Conservation (phyloP, 2,113 vertebrate genomes). For the Ochotona princeps region DNA sequence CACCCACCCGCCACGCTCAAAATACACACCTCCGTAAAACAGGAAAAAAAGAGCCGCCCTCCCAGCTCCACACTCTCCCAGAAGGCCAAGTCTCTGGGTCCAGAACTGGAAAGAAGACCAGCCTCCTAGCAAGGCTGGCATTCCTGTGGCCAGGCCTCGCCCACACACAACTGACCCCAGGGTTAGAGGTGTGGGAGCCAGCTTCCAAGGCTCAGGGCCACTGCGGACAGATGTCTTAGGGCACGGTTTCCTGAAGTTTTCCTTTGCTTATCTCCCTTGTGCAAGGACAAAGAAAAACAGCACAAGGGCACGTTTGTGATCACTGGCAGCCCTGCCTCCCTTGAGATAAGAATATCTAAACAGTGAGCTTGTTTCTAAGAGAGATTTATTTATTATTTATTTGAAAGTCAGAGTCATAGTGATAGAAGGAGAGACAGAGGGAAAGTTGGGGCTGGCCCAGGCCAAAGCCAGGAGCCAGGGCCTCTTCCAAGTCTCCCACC, state of each 20-base stretch:
- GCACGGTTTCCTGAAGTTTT: background rate
- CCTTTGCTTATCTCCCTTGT: background rate
- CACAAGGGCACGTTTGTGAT: background rate
- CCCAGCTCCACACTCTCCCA: background rate
- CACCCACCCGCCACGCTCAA: background rate
- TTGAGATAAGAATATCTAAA: constrained; percentile 37
- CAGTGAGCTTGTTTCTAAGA: too few species aligned
- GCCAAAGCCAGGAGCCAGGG: too few species aligned
- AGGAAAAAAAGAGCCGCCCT: background rate
- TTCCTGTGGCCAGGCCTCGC: background rate
- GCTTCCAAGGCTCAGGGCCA: background rate
- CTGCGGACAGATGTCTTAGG: background rate
- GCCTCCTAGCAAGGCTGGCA: background rate
- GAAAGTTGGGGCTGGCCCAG: too few species aligned
- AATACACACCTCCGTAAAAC: background rate
- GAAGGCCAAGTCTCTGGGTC: background rate
- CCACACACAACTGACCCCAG: background rate
- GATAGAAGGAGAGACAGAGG: too few species aligned
- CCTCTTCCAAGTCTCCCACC: too few species aligned
- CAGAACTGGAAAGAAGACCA: background rate
- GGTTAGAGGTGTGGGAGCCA: background rate
- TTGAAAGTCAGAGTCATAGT: too few species aligned
- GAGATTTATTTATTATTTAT: too few species aligned
- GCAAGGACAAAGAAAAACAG: background rate
- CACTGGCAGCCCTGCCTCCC: constrained; percentile 9